Evolutionary conservation across 64 coral and sea anemone genomes (phyloP).

Genomic region (Montipora cactus): DNA sequence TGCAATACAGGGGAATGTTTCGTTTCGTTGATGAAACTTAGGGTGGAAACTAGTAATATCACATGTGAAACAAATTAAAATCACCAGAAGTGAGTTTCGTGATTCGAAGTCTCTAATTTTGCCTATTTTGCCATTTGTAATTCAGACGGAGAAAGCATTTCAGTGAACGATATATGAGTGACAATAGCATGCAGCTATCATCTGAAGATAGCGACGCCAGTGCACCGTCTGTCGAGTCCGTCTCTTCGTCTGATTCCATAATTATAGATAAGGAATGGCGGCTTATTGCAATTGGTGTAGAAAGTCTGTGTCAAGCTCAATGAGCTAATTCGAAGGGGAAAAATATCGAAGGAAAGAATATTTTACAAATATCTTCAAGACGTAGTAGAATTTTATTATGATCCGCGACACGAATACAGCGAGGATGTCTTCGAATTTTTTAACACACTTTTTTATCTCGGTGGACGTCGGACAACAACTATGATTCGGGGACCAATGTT

Average conservation of each 20-base stretch:
- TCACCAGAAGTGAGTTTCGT: too few relatives aligned
- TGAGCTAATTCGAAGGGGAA: slow-evolving; percentile 39
- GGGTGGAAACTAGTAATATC: too few relatives aligned
- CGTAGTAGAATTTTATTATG: slow-evolving; percentile 46
- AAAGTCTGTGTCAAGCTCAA: slow-evolving; percentile 72
- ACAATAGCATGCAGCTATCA: slow-evolving; percentile 34
- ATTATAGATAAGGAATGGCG: not conserved
- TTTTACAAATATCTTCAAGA: slow-evolving; percentile 74
- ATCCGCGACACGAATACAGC: slow-evolving; percentile 52
- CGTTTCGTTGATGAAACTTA: too few relatives aligned
- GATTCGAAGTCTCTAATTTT: too few relatives aligned
- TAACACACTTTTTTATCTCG: slow-evolving; percentile 66
- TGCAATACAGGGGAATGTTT: too few relatives aligned
- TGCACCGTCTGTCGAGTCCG: not conserved
- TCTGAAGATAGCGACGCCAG: slow-evolving; percentile 4
- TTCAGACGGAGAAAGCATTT: slow-evolving; percentile 37
- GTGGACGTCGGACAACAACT: slow-evolving; percentile 58
- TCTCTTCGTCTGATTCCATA: not conserved
- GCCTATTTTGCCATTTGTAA: not conserved
- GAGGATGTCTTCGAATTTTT: slow-evolving; percentile 67
- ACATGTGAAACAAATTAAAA: too few relatives aligned
- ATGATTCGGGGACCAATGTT: slow-evolving; percentile 71
- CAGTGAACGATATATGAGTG: slow-evolving; percentile 24
- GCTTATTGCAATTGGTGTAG: slow-evolving; percentile 10
- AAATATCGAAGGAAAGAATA: slow-evolving; percentile 23